phyloP scores from a whole-genome alignment of 2,113 vertebrate genomes.

The Danio rerio region GRCz12tu NC_133184.1:31685501-31686000 shows the following conservation, averaged over 20 bases:
- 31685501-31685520: background rate
- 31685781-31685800: too few relatives aligned
- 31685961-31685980: background rate
- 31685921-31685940: background rate
- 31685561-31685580: background rate
- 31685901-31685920: too few relatives aligned
- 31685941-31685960: background rate
- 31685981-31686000: background rate
- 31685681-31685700: background rate
- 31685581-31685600: background rate
- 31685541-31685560: background rate
- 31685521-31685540: background rate
- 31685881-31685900: too few relatives aligned
- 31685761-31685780: too few relatives aligned
- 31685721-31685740: background rate
- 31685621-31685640: background rate
- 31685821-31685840: too few relatives aligned
- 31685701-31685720: background rate
- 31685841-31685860: too few relatives aligned
- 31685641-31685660: too few relatives aligned
- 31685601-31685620: slow-evolving; percentile 4
- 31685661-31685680: background rate
- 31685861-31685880: too few relatives aligned
- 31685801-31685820: too few relatives aligned
- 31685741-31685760: too few relatives aligned